phyloP scores from a whole-genome alignment of 2,888 invertebrate species.

The Oscheius sp. region DNA sequence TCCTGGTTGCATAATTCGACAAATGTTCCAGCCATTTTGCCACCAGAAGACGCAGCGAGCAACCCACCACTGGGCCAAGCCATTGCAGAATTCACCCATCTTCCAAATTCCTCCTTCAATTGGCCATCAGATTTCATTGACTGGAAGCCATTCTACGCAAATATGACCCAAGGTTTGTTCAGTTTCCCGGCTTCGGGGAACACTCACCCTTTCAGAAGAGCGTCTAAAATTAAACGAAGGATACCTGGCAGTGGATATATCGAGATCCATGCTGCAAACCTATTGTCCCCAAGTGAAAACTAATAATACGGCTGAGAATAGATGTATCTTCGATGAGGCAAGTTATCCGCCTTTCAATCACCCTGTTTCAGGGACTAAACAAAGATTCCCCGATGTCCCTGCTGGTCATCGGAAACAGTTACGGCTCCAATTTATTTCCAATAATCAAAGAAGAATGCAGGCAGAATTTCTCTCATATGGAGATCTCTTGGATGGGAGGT shows the following conservation, averaged over 20 bases:
- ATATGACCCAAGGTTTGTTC: background rate
- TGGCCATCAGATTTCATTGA: background rate
- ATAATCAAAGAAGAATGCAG: slow-evolving; percentile 4
- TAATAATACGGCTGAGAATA: background rate
- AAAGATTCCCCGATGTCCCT: background rate
- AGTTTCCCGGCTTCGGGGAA: background rate
- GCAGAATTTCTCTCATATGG: background rate
- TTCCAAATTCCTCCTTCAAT: no score
- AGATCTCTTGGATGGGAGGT: background rate
- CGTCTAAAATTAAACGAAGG: slow-evolving; percentile 1
- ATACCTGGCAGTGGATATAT: background rate
- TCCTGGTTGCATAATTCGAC: no score
- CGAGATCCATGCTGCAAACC: background rate
- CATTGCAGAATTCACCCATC: background rate
- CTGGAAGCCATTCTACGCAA: background rate
- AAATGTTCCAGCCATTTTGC: no score
- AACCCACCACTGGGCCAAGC: background rate
- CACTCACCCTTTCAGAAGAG: background rate
- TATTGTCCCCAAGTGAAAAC: background rate
- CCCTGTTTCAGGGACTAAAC: slow-evolving; percentile 6
- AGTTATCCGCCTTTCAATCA: background rate
- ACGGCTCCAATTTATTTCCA: background rate
- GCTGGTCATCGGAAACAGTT: slow-evolving; percentile 16
- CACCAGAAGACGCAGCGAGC: no score
- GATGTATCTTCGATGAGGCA: slow-evolving; percentile 8